Evolutionary conservation across 2,888 invertebrate species (phyloP).

Genomic region (Liposcelis brunnea): DNA sequence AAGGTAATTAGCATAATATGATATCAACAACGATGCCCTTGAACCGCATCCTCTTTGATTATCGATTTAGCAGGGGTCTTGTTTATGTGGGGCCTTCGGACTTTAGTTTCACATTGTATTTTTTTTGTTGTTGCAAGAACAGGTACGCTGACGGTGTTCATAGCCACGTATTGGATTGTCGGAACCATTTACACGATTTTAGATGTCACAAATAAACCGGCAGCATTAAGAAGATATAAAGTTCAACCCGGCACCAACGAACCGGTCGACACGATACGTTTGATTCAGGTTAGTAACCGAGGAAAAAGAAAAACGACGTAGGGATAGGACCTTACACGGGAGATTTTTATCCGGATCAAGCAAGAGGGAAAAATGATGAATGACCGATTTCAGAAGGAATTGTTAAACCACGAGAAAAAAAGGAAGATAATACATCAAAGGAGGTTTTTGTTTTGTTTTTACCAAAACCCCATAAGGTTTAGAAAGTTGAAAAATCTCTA

Average conservation of each 20-base stretch:
- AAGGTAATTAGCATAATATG: too few species aligned
- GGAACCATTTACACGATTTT: conserved; percentile 56
- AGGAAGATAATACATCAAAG: not conserved
- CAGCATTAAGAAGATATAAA: conserved; percentile 54
- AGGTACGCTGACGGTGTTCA: conserved; percentile 37
- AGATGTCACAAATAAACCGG: conserved; percentile 58
- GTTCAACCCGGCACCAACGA: conserved; percentile 67
- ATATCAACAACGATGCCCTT: too few species aligned
- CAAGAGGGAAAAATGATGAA: too few species aligned
- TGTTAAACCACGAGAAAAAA: not conserved
- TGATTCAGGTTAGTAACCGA: conserved; percentile 33
- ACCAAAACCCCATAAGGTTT: not conserved
- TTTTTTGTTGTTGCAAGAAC: too few species aligned
- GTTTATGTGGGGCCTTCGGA: too few species aligned
- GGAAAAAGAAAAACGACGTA: not conserved
- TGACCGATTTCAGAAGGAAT: too few species aligned
- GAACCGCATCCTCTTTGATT: too few species aligned
- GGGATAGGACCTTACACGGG: too few species aligned
- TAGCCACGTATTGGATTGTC: conserved; percentile 54
- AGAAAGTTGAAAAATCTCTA: not conserved
- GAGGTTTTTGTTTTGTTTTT: not conserved
- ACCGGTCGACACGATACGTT: conserved; percentile 42
- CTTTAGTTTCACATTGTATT: too few species aligned
- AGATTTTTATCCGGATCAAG: too few species aligned
- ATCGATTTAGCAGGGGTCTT: too few species aligned